Evolutionary conservation across 53 echinoderm and acorn worm genomes (phyloP).

Genomic region (Arbacia lixula): DNA sequence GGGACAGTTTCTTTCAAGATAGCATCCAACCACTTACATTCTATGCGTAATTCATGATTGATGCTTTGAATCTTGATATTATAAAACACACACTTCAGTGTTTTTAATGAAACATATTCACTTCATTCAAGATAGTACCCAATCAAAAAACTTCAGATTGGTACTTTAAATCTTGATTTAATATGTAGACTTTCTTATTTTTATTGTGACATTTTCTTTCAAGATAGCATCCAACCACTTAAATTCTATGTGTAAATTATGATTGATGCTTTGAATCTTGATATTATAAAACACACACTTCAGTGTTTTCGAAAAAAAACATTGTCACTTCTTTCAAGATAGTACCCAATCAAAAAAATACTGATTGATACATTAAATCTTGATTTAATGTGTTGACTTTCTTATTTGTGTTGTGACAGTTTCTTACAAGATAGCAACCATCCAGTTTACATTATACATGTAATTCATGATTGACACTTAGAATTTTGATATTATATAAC

Average conservation of each 20-base stretch:
- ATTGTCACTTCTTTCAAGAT: slow-evolving; percentile 2
- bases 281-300: not conserved
- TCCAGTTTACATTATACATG: not conserved
- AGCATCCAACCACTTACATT: not conserved
- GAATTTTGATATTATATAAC: slow-evolving; percentile 30
- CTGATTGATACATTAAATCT: slow-evolving; percentile 19
- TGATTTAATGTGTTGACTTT: not conserved
- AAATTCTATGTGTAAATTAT: not conserved
- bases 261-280: slow-evolving; percentile 27
- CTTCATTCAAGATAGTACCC: slow-evolving; percentile 22
- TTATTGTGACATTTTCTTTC: not conserved
- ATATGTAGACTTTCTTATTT: not conserved
- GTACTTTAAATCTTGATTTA: slow-evolving; percentile 6
- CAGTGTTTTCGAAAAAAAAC: not conserved
- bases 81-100: not conserved
- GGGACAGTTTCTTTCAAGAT: not conserved
- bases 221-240: slow-evolving; percentile 19
- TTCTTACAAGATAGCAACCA: slow-evolving; percentile 15
- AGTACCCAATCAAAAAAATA: slow-evolving; percentile 7
- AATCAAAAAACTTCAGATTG: not conserved
- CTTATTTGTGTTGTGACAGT: not conserved
- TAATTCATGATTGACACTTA: slow-evolving; percentile 6
- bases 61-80: not conserved
- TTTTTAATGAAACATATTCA: not conserved
- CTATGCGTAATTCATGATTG: not conserved